Evolutionary conservation across 2,797 vertebrate genomes (phyloP), one percentile per base, ranked within the genome.

Genomic region (Tamandua tetradactyla): DNA sequence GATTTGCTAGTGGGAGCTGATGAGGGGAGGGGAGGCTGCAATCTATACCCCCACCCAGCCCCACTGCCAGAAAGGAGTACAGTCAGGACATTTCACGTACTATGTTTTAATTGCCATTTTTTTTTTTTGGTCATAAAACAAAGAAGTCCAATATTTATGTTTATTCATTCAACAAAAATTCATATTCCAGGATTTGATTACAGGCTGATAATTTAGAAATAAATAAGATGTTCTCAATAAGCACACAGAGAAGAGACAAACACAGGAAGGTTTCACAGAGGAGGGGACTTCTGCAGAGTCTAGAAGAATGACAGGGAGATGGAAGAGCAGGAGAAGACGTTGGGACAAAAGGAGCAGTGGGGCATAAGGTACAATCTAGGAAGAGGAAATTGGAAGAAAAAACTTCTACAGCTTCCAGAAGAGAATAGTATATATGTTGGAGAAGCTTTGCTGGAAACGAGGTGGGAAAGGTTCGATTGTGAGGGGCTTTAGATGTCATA

Each of bases 61-160:
- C 78, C 52, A 37, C 25, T 52, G 52, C 44, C 40, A 74, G 59
- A 55, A 83, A 79, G 71, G 47, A 62, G 47, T 30, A 14, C 32
- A 32, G 3, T 85, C 47, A 37, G 62, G n/a, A 74, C 64, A 32
- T 59, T 62, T 64, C n/a, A 7, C 55, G 9, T 9, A 13, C 11
- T 11, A n/a, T 59, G 35, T 64, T 88, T 79, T 47, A 11, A 66
- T 76, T 75, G 22, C 87, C 35, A 55, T 84, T 87, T 61, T 80
- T n/a, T n/a, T 62, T 79, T 64, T 44, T 72, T 64, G 71, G 49
- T 64, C 42, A 37, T 15, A 71, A 80, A 81, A 37, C 91, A 93
- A 88, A 90, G 44, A 55, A 9, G 44, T 69, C 81, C 66, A 52
- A 20, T 85, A 44, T 55, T 69, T 87, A 88, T 85, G 61, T 84